Base-by-base conservation (phyloP, 2,113 vertebrate species). In the Crypturellus undulatus region DNA sequence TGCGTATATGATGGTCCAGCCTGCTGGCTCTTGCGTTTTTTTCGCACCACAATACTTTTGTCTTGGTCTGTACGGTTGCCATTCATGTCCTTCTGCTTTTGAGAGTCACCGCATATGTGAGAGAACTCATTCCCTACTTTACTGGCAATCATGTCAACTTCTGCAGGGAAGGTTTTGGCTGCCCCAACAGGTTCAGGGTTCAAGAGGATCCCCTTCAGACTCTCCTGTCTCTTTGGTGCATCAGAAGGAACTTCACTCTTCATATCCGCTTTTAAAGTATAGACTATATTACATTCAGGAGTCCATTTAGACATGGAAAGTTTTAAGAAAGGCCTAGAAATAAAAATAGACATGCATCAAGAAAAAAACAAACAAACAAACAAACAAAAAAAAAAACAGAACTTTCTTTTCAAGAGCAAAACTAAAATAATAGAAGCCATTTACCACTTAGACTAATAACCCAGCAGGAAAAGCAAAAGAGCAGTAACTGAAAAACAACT, bases 11-110 rank as follows among this genome's bases (percentile, higher is more conserved):
- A 99, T 43, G 99, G 99, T 94, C 99, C 99, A 92, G 99, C 98
- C 98, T 99, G 99, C 98, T 99, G 99, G 98, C 98, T 99, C 97
- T 99, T 99, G 95, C 99, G 98, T 94, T 99, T 99, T 94, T 99
- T 99, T 67, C 99, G 98, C 75, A 98, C 98, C n/a, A 98, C 97
- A 7, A 99, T 97, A 87, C 97, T 97, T 95, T 99, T 98, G 54
- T 99, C 99, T 75, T 98, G 98, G 93, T 99, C 99, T 93, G 98
- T 98, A 87, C 98, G 98, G 67, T 97, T 98, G 42, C 97, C 98
- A 19, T 97, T 98, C 96, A 98, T 97, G 91, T 98, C 98, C 85
- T 98, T 99, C 84, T 98, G 97, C 90, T 98, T 98, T 77, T 97
- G 98, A 92, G 98, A 96, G 93, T 98, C 98, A 86, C 96, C 97